These are phyloP conservation scores for Sus scrofa DNA, from an alignment of 2,113 vertebrate species.

Conservation along the genomic window DNA sequence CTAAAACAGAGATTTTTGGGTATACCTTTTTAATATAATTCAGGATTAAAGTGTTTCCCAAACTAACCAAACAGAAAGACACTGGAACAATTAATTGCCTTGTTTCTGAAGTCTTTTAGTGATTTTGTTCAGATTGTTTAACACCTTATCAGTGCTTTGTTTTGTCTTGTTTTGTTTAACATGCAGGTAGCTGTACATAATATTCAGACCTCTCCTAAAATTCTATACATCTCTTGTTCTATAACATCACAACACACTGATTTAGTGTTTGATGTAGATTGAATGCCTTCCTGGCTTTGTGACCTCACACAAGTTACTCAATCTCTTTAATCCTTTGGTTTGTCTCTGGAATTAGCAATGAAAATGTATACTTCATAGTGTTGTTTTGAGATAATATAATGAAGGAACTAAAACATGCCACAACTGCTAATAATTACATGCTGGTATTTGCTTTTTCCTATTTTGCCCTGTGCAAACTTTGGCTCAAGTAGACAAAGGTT, in stretches of 20 bases:
- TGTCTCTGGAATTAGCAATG: neutral
- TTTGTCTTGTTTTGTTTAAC: neutral
- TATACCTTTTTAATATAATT: neutral
- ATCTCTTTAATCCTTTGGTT: neutral
- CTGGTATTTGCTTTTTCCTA: neutral
- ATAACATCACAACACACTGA: neutral
- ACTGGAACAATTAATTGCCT: neutral
- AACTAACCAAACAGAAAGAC: slow-evolving; percentile 11
- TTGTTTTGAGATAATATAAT: slow-evolving; percentile 18
- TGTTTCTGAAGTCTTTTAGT: neutral
- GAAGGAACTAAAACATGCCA: neutral
- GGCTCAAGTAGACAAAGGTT: neutral
- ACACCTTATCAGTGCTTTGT: neutral
- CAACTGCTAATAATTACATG: neutral
- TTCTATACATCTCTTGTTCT: neutral
- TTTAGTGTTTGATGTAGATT: neutral
- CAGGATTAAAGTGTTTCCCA: neutral
- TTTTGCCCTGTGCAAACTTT: neutral
- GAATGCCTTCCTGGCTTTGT: neutral
- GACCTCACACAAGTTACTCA: neutral
- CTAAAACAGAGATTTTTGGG: slow-evolving; percentile 10
- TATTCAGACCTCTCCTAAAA: neutral
- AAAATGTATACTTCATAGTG: neutral
- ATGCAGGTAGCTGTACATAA: neutral
- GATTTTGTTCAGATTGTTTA: neutral